A percentile compares a stretch with the other conserved stretches of the same genome.
These are phyloP conservation scores for Brenthis hecate DNA, from an alignment of 2,888 invertebrate species.

Conservation along the genomic window DNA sequence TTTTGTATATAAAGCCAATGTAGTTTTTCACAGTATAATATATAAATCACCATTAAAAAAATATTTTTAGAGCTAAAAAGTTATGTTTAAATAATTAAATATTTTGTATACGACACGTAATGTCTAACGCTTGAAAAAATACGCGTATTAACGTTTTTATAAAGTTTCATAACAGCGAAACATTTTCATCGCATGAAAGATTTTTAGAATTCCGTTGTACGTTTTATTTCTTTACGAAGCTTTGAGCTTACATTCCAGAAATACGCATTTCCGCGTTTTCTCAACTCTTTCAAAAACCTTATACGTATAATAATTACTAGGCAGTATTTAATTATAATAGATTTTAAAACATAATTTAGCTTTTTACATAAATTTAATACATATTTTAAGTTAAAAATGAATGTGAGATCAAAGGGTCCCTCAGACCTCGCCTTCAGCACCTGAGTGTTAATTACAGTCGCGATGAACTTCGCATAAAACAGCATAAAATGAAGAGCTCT, in stretches of 20 bases:
- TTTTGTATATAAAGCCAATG: too few relatives aligned
- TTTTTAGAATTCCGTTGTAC: too few relatives aligned
- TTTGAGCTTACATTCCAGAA: too few relatives aligned
- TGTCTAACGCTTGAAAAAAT: neutral
- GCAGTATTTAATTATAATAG: slow-evolving; percentile 5
- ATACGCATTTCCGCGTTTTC: too few relatives aligned
- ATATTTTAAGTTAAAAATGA: slow-evolving; percentile 34
- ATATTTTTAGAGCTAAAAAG: too few relatives aligned
- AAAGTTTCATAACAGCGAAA: too few relatives aligned
- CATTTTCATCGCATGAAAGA: too few relatives aligned
- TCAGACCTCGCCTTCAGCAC: slow-evolving; percentile 24
- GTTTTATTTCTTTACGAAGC: too few relatives aligned
- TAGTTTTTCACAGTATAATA: too few relatives aligned
- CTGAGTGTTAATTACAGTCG: slow-evolving; percentile 42
- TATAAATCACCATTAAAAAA: too few relatives aligned
- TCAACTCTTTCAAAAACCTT: too few relatives aligned
- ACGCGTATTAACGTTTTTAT: neutral
- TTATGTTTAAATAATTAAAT: too few relatives aligned
- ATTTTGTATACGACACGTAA: slow-evolving; percentile 6
- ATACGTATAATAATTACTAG: neutral
- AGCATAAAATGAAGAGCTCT: slow-evolving; percentile 40
- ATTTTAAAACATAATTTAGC: slow-evolving; percentile 9
- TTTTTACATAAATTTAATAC: slow-evolving; percentile 23
- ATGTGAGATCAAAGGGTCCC: slow-evolving; percentile 36
- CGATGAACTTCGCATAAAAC: slow-evolving; percentile 34